A percentile compares a stretch with the other conserved stretches of the same genome.
Conservation (phyloP, 2,797 vertebrate species). For the Lateolabrax maculatus region DNA sequence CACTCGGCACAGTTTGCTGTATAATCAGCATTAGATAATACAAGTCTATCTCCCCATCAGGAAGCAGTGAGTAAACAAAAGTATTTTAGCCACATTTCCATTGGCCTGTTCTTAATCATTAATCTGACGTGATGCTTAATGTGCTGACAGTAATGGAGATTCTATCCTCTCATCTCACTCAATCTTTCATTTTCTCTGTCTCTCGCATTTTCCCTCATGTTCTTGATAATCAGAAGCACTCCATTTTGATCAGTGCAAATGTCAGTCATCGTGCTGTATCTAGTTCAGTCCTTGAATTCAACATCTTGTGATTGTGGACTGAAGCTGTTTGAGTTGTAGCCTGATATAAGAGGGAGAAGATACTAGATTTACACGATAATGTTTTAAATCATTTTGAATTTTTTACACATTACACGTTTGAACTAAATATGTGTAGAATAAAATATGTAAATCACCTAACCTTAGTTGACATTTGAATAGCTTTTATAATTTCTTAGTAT, state of each 20-base stretch:
- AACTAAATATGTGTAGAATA: neutral
- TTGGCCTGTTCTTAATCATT: constrained; percentile 3
- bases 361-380: neutral
- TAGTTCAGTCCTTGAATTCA: constrained; percentile 34
- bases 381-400: neutral
- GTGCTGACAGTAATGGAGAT: constrained; percentile 30
- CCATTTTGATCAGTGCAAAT: constrained; percentile 48
- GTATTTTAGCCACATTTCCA: constrained; percentile 15
- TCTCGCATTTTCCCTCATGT: constrained; percentile 42
- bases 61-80: neutral
- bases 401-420: neutral
- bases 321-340: constrained; percentile 20
- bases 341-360: constrained; percentile 6
- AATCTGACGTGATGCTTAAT: constrained; percentile 17
- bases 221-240: constrained; percentile 52
- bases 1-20: neutral
- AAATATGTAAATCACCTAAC: neutral
- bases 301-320: constrained; percentile 21
- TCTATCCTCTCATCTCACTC: constrained; percentile 42
- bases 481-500: neutral
- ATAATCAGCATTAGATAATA: constrained; percentile 12
- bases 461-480: neutral
- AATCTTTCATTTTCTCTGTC: constrained; percentile 30
- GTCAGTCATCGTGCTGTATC: constrained; percentile 48
- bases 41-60: neutral